These are phyloP conservation scores for Hymenopus coronatus DNA, from an alignment of 2,888 invertebrate genomes.

Conservation along the genomic window DNA sequence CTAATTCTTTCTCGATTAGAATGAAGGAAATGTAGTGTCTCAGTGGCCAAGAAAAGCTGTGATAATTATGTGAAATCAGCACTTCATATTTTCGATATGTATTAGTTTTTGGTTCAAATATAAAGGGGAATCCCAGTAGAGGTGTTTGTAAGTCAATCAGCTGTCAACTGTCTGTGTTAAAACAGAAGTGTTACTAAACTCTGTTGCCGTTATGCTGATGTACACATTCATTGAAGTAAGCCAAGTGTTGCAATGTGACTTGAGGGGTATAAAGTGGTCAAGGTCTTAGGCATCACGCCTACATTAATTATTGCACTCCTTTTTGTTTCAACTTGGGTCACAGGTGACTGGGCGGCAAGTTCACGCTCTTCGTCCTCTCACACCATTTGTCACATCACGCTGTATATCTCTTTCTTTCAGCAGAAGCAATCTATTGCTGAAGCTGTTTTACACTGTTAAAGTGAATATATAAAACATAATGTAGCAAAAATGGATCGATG, in stretches of 20 bases:
- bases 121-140: no score
- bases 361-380: not conserved
- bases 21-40: no score
- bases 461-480: no score
- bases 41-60: no score
- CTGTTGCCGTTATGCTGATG: not conserved
- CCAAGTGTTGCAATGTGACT: not conserved
- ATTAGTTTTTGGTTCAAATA: no score
- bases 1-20: no score
- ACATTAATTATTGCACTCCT: not conserved
- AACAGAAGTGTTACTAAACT: no score
- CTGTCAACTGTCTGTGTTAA: no score
- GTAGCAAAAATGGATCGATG: no score
- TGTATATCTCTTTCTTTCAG: not conserved
- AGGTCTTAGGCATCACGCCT: not conserved
- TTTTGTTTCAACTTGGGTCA: not conserved
- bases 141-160: no score
- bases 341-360: not conserved
- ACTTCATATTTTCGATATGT: no score
- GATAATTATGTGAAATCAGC: no score
- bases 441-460: not conserved
- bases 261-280: not conserved
- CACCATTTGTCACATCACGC: not conserved
- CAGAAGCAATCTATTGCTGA: not conserved
- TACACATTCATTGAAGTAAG: not conserved